These are phyloP conservation scores for rat (Rattus norvegicus) DNA, from an alignment of 2,113 vertebrate species.

Conservation along the genomic window DNA sequence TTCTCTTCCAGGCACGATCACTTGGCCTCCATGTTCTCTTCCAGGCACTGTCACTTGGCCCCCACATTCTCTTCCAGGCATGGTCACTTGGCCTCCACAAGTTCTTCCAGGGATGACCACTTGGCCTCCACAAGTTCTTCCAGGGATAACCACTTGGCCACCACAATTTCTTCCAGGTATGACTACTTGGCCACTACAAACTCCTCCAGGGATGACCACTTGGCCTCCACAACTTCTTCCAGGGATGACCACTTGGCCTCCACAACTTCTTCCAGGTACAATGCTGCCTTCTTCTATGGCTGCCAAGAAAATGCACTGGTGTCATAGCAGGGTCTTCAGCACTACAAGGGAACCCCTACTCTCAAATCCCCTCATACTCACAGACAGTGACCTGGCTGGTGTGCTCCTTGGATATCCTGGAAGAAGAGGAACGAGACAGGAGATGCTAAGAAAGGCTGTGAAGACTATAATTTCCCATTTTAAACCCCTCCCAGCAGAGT, in stretches of 20 bases:
- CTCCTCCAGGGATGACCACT: neutral
- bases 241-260: neutral
- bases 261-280: neutral
- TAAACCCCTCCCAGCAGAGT: neutral
- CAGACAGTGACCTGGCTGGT: slow-evolving; percentile 61
- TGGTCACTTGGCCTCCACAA: neutral
- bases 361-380: slow-evolving; percentile 67
- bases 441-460: neutral
- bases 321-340: neutral
- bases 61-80: neutral
- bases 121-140: neutral
- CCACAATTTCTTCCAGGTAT: neutral
- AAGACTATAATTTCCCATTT: neutral
- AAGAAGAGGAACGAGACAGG: neutral
- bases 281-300: neutral
- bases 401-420: slow-evolving; percentile 67
- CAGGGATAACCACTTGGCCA: neutral
- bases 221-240: neutral
- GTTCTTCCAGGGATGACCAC: neutral
- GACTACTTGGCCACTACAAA: neutral
- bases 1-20: neutral
- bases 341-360: neutral
- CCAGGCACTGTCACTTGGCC: neutral
- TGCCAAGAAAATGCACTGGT: slow-evolving; percentile 54
- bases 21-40: neutral